Conservation (phyloP, 2,888 invertebrate genomes). For the Gandaritis pyraliata region DNA sequence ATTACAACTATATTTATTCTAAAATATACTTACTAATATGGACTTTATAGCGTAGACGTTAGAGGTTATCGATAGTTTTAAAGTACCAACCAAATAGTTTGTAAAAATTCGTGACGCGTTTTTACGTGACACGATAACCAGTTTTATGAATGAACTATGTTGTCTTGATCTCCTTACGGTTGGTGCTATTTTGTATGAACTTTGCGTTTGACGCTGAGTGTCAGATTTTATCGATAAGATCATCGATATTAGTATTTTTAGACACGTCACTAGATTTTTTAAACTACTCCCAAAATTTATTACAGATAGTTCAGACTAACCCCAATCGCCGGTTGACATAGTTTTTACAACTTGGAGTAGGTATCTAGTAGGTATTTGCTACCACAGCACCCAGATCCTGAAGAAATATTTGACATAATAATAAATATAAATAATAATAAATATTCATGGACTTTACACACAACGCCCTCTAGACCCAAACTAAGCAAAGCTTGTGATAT, state of each 20-base stretch:
- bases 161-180: slow-evolving; percentile 40
- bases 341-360: too few relatives aligned
- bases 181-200: slow-evolving; percentile 19
- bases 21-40: slow-evolving; percentile 55
- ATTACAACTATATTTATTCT: slow-evolving; percentile 57
- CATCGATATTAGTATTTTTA: slow-evolving; percentile 18
- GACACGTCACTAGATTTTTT: slow-evolving; percentile 21
- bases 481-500: too few relatives aligned
- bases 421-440: too few relatives aligned
- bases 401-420: too few relatives aligned
- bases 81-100: slow-evolving; percentile 27
- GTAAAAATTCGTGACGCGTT: slow-evolving; percentile 53
- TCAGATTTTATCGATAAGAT: slow-evolving; percentile 26
- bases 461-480: too few relatives aligned
- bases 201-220: slow-evolving; percentile 1
- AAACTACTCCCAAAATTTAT: too few relatives aligned
- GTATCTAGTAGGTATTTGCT: too few relatives aligned
- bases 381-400: too few relatives aligned
- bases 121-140: slow-evolving; percentile 53
- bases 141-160: slow-evolving; percentile 62
- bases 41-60: slow-evolving; percentile 50
- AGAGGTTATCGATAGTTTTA: slow-evolving; percentile 38
- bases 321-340: too few relatives aligned
- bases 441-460: too few relatives aligned
- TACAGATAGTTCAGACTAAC: too few relatives aligned